Evolutionary conservation across 1,140 invertebrate genomes (phyloP), one percentile per base, ranked within the genome.

Genomic region (Acromyrmex echinatior): DNA sequence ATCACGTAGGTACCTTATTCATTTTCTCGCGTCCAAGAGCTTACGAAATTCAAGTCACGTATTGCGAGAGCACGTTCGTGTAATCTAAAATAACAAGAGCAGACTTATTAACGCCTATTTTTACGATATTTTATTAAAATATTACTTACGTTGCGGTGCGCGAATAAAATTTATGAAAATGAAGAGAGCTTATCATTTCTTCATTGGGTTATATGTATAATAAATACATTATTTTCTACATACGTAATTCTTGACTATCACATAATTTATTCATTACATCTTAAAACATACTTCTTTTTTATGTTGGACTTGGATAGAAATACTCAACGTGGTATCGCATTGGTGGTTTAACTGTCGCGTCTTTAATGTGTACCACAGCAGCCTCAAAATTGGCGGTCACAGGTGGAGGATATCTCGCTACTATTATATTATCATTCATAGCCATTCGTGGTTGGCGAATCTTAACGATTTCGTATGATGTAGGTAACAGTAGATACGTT

Each of bases 391-490:
- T 95, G 6, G 53, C 91, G 0, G 53, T 94, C 16, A 94, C 94
- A 12, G 94, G 94, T 6, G 94, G 92, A 71, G 93, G 94, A 39
- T 95, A 91, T 80, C 82, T 95, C 16, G 93, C 95, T 4, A 88
- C 90, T 16, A 87, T 95, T 7, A 84, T 93, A 18, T 88, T 95
- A 86, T 90, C 94, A 0, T 93, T 94, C 53, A 88, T 95, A 31
- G 91, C 94, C 7, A 92, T 93, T 7, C 91, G 88, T 0, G 93
- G 93, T n/a, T 95, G 94, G 95, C 82, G 91, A 87, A 80, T 93
- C 10, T 82, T 94, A 14, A 86, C 91, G 0, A 74, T 58, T 35
- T 86, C 87, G 1, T 93, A 93, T 39, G 90, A 94, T 45, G 94
- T 94, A 63, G 91, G 91, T 90, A 28, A n/a, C 39, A 9, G 18